Base-by-base conservation (phyloP, 2,797 vertebrate species). In the Apodemus agrarius region DNA sequence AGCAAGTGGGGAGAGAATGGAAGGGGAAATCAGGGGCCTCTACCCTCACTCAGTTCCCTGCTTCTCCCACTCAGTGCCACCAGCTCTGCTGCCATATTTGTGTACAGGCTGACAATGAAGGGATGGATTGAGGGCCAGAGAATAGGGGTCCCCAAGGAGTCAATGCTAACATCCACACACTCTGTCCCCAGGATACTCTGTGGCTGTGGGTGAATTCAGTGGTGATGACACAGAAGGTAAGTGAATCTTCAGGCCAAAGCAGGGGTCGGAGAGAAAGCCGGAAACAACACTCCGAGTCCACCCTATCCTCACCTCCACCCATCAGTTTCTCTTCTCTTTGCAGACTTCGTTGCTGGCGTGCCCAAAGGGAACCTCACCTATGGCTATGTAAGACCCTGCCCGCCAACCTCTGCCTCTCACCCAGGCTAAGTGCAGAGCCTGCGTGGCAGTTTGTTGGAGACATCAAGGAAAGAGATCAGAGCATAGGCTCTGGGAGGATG, bases 121-220 rank as follows among this genome's bases (percentile, higher is more conserved):
- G 88, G 29, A 43, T 22, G 88, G 29, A 43, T 22, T 61, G n/a
- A 34, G 69, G 43, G 46, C 67, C 61, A 34, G 72, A 69, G 40
- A 72, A 69, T 46, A 83, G 12, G 52, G 52, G 37, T 52, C 54
- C 57, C 82, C 4, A 13, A 83, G 80, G 75, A 69, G 86, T n/a
- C 40, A 91, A 91, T 43, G 12, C 93, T 94, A 87, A 97, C 24
- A 67, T 37, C 63, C 21, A 26, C 19, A 46, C 31, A 12, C 67
- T 83, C 49, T 95, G 31, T 96, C 75, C 81, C 49, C 97, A 99
- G 99, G 99, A 40, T 99, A 99, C 95, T 99, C 99, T 74, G 98
- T 99, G 92, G 98, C 99, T 34, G 99, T 99, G 46, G 99, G 99
- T 16, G 99, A 99, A 97, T 99, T 99, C 98, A 99, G 98, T 92